A percentile compares a stretch with the other conserved stretches of the same genome.
phyloP scores from a whole-genome alignment of 2,113 vertebrate species.

The Ochotona curzoniae region DNA sequence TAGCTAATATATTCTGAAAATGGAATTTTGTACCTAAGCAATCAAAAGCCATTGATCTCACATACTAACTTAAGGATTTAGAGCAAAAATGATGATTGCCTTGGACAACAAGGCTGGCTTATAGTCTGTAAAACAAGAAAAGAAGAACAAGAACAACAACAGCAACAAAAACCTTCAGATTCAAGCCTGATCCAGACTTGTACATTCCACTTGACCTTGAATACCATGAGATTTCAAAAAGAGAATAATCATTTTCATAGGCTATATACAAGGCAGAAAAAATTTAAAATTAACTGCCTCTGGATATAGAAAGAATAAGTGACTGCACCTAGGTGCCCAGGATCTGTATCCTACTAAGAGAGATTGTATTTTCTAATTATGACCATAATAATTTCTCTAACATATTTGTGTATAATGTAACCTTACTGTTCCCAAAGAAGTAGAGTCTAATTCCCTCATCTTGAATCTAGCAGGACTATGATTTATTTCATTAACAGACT shows the following conservation, averaged over 20 bases:
- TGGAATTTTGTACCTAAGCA: not conserved
- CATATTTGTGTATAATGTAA: too few species aligned
- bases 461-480: too few species aligned
- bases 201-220: not conserved
- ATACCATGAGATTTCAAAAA: not conserved
- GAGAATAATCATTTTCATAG: not conserved
- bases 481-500: too few species aligned
- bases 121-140: not conserved
- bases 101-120: not conserved
- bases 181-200: not conserved
- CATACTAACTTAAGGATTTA: not conserved
- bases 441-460: too few species aligned
- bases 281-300: not conserved
- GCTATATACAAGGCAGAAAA: not conserved
- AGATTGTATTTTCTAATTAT: too few species aligned
- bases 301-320: not conserved
- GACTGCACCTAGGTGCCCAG: not conserved
- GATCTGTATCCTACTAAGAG: not conserved
- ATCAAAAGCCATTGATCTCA: not conserved
- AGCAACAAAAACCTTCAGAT: not conserved
- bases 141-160: too few species aligned
- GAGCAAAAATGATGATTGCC: not conserved
- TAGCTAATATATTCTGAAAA: not conserved
- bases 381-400: too few species aligned
- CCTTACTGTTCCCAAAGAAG: too few species aligned